phyloP scores from a whole-genome alignment of 1,140 invertebrate genomes.

The Eulimnadia texana region DNA sequence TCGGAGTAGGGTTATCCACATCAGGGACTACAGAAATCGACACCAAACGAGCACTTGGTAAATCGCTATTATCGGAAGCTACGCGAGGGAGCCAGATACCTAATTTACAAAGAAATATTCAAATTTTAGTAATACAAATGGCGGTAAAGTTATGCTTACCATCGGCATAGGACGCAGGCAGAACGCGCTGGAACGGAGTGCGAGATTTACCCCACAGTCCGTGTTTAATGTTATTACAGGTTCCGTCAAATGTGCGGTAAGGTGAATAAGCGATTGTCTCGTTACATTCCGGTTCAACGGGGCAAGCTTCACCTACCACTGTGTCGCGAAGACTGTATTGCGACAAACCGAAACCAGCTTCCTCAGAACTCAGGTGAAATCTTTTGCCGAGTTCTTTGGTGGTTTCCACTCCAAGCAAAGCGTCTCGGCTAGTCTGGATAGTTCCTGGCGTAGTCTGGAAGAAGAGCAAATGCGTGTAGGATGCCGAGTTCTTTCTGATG shows the following conservation, averaged over 20 bases:
- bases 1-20: slow-evolving; percentile 27
- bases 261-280: slow-evolving; percentile 6
- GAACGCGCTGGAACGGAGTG: slow-evolving; percentile 34
- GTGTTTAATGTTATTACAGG: slow-evolving; percentile 43
- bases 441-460: slow-evolving; percentile 13
- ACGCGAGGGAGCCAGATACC: slow-evolving; percentile 24
- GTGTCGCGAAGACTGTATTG: slow-evolving; percentile 20
- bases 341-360: slow-evolving; percentile 21
- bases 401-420: slow-evolving; percentile 11
- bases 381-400: slow-evolving; percentile 17
- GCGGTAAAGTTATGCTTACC: slow-evolving; percentile 27
- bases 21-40: slow-evolving; percentile 53
- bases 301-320: slow-evolving; percentile 19
- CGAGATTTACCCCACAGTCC: slow-evolving; percentile 39
- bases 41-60: slow-evolving; percentile 54
- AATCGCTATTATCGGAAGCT: slow-evolving; percentile 20
- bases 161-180: slow-evolving; percentile 43
- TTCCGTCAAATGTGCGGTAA: slow-evolving; percentile 37
- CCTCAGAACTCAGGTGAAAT: slow-evolving; percentile 18
- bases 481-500: slow-evolving; percentile 6
- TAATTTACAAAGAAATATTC: slow-evolving; percentile 13
- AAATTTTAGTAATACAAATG: neutral
- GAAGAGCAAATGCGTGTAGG: slow-evolving; percentile 15
- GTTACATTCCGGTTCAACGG: neutral
- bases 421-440: slow-evolving; percentile 1